These are phyloP conservation scores for Biston stratarius DNA, from an alignment of 2,888 invertebrate genomes.

Conservation along the genomic window DNA sequence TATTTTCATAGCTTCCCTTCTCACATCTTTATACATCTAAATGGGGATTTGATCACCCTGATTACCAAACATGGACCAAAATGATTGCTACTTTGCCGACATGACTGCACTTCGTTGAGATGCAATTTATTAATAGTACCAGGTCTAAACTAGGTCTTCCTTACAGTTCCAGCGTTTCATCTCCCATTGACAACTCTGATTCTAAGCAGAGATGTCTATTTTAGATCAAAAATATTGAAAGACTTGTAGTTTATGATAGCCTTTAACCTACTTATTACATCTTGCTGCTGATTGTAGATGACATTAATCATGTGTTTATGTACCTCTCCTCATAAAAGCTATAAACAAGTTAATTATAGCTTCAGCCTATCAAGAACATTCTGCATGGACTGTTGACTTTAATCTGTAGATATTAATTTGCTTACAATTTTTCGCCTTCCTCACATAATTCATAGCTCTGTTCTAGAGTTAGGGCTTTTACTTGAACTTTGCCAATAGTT, in stretches of 20 bases:
- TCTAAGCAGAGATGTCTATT: background rate
- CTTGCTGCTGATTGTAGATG: background rate
- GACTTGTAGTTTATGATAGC: background rate
- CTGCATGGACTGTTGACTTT: too few relatives aligned
- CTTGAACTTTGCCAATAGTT: too few relatives aligned
- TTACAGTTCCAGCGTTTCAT: background rate
- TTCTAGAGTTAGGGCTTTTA: too few relatives aligned
- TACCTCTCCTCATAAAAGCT: too few relatives aligned
- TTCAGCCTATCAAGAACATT: too few relatives aligned
- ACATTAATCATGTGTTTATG: too few relatives aligned
- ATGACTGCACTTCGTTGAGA: background rate
- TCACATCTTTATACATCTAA: background rate
- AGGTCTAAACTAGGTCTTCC: background rate
- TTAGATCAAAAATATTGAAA: background rate
- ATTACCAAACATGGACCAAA: background rate
- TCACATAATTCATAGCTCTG: too few relatives aligned
- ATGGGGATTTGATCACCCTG: too few relatives aligned
- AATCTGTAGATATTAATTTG: too few relatives aligned
- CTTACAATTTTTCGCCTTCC: too few relatives aligned
- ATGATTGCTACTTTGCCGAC: background rate
- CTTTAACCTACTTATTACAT: background rate
- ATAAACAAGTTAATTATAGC: too few relatives aligned
- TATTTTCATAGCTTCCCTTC: background rate
- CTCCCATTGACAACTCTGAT: background rate
- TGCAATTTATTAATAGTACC: background rate